phyloP scores from a whole-genome alignment of 2,888 invertebrate genomes.

The Parnassius smintheus region DNA sequence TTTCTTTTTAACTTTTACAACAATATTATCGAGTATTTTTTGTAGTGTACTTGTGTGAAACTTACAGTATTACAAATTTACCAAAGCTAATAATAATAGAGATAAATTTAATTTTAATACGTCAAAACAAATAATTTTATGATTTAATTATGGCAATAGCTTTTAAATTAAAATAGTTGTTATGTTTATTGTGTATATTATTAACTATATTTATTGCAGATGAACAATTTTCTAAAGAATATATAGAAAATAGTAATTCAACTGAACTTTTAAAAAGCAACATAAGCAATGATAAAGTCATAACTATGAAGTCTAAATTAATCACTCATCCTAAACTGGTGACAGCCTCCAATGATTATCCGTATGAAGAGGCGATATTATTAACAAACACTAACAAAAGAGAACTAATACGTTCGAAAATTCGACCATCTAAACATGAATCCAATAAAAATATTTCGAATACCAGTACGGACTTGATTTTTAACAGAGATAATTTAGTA shows the following conservation, averaged over 20 bases:
- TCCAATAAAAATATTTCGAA: slow-evolving; percentile 24
- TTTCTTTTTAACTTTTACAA: too few relatives aligned
- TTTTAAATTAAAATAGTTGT: background rate
- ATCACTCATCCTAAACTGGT: slow-evolving; percentile 44
- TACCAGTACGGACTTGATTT: background rate
- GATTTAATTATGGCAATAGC: background rate
- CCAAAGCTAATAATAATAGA: too few relatives aligned
- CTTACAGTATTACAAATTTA: too few relatives aligned
- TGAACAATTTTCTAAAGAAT: slow-evolving; percentile 26
- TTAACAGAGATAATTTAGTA: slow-evolving; percentile 17
- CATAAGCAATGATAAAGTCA: slow-evolving; percentile 31
- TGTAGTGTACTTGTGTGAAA: too few relatives aligned
- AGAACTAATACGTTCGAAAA: slow-evolving; percentile 18
- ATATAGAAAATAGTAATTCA: slow-evolving; percentile 34
- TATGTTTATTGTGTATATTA: background rate
- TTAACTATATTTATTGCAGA: slow-evolving; percentile 7
- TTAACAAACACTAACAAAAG: slow-evolving; percentile 41
- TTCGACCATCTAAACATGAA: slow-evolving; percentile 15
- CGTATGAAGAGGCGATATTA: slow-evolving; percentile 56
- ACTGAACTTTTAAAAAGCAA: slow-evolving; percentile 29
- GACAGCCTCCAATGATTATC: slow-evolving; percentile 56
- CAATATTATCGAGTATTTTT: too few relatives aligned
- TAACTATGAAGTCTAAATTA: slow-evolving; percentile 42
- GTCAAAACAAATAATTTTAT: too few relatives aligned
- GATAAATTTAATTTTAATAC: too few relatives aligned